Percentiles rank a stretch among this genome's conserved stretches.
phyloP scores from a whole-genome alignment of 23 tunicate genomes.

The Aplidium turbinatum region DNA sequence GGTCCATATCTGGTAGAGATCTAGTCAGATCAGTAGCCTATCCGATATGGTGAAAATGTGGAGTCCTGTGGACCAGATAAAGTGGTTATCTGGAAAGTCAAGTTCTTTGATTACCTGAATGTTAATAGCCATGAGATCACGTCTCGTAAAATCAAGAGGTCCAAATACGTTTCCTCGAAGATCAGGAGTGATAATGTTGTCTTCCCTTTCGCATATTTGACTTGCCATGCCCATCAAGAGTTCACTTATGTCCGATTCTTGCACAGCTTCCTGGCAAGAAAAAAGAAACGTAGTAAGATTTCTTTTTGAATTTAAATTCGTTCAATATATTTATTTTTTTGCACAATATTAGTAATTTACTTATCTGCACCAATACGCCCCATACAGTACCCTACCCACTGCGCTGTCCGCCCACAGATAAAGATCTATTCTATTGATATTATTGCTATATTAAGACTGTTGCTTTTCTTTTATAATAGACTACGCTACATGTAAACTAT shows the following conservation, averaged over 20 bases:
- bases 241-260: conserved; percentile 53
- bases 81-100: no score
- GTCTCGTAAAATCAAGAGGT: conserved; percentile 59
- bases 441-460: no score
- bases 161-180: conserved; percentile 77
- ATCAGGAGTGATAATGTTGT: conserved; percentile 83
- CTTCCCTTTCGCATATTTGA: conserved; percentile 78
- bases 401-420: no score
- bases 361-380: no score
- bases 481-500: no score
- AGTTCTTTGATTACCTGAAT: conserved; percentile 58
- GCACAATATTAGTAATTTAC: background rate
- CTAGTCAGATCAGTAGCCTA: background rate
- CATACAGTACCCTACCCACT: no score
- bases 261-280: conserved; percentile 57
- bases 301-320: background rate
- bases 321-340: background rate
- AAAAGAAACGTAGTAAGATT: background rate
- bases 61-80: no score
- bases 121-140: conserved; percentile 84
- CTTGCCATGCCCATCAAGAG: conserved; percentile 92
- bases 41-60: no score
- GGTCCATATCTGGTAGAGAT: no score
- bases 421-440: no score
- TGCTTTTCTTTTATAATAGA: no score